Conservation (phyloP, 2,888 invertebrate genomes). For the Diplolepis rosae region DNA sequence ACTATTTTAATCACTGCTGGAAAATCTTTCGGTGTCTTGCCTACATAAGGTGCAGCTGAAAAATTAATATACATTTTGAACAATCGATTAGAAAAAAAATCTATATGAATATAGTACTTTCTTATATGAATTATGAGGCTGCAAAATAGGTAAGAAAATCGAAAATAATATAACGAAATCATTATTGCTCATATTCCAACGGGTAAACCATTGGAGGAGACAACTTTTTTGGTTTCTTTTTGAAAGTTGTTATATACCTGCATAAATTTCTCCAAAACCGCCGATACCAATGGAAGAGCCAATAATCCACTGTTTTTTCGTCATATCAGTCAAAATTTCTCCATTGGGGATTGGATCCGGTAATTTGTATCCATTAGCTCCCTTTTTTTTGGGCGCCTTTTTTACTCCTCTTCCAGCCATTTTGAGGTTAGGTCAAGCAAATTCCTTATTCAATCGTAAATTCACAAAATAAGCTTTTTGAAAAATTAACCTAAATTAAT, state of each 20-base stretch:
- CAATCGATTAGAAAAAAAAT: too few relatives aligned
- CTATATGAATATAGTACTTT: too few relatives aligned
- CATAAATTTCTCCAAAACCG: constrained; percentile 96
- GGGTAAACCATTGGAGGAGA: not conserved
- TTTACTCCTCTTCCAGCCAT: constrained; percentile 64
- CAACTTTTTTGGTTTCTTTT: not conserved
- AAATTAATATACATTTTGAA: too few relatives aligned
- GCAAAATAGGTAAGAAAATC: too few relatives aligned
- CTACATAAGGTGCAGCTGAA: constrained; percentile 73
- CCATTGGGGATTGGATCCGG: constrained; percentile 85
- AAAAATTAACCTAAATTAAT: not conserved
- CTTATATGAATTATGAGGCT: too few relatives aligned
- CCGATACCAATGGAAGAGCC: constrained; percentile 92
- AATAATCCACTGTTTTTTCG: constrained; percentile 88
- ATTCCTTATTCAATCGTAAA: not conserved
- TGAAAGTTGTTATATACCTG: constrained; percentile 77
- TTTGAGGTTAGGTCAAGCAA: constrained; percentile 46
- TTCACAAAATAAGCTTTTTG: not conserved
- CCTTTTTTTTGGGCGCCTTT: constrained; percentile 69
- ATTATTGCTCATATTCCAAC: too few relatives aligned
- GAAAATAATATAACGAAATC: too few relatives aligned
- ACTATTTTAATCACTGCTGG: constrained; percentile 88
- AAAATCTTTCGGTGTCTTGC: constrained; percentile 76
- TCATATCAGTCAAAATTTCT: constrained; percentile 84
- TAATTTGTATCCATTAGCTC: constrained; percentile 76